Conservation (phyloP, 2,797 vertebrate genomes). For the Gallinago stenura region DNA sequence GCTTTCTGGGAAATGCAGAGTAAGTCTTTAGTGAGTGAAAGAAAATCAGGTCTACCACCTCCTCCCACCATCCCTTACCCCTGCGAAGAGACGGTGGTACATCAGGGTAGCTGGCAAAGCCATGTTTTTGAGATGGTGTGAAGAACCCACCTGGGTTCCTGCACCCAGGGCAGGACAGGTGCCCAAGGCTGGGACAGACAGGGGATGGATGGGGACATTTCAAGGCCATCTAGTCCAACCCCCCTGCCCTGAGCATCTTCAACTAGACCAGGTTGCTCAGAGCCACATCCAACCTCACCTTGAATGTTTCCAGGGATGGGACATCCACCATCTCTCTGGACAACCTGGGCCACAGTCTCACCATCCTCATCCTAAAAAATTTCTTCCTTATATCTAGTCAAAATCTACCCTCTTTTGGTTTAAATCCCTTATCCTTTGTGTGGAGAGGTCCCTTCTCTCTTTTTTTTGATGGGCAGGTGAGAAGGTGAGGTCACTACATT, state of each 20-base stretch:
- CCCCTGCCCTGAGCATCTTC: background rate
- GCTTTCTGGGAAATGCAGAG: background rate
- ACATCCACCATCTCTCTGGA: background rate
- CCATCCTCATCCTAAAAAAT: background rate
- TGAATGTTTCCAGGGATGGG: background rate
- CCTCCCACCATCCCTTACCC: background rate
- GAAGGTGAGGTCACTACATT: background rate
- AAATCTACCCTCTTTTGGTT: background rate
- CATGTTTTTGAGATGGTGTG: background rate
- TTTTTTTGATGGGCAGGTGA: background rate
- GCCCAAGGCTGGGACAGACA: background rate
- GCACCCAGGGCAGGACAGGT: background rate
- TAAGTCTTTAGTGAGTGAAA: background rate
- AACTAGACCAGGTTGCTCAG: background rate
- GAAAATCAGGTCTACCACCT: background rate
- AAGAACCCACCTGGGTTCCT: background rate
- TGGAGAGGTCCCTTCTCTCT: rapidly evolving
- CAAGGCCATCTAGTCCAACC: background rate
- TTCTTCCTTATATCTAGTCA: background rate
- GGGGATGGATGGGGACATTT: background rate
- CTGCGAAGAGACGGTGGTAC: background rate
- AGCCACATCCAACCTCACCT: background rate
- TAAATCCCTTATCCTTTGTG: background rate
- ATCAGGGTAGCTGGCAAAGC: background rate
- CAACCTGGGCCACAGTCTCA: background rate